Conservation (phyloP, 2,797 vertebrate genomes). For the Scomberomorus guttatus region DNA sequence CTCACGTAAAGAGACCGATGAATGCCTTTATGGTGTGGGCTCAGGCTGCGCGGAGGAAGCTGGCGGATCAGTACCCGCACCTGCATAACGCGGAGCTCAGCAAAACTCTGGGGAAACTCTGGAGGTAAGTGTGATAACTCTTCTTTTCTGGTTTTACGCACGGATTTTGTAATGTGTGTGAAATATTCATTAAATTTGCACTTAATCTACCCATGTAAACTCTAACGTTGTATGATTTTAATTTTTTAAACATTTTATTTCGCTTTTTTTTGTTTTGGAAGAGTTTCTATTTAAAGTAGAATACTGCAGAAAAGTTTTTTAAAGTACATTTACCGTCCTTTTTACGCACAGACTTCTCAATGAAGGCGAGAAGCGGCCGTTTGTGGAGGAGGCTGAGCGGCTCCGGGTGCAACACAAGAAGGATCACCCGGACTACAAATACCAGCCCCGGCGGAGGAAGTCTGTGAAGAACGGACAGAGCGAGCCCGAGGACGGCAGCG, state of each 20-base stretch:
- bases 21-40: conserved; percentile 96
- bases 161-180: conserved; percentile 40
- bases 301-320: not conserved
- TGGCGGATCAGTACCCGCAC: conserved; percentile 96
- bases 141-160: conserved; percentile 20
- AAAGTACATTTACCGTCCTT: not conserved
- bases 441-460: conserved; percentile 95
- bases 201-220: not conserved
- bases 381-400: conserved; percentile 96
- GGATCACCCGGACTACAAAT: conserved; percentile 97
- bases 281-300: not conserved
- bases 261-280: not conserved
- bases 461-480: conserved; percentile 95
- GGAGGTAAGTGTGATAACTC: conserved; percentile 87
- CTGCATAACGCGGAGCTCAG: conserved; percentile 98
- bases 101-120: conserved; percentile 97
- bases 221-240: not conserved
- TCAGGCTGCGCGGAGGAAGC: conserved; percentile 94
- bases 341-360: conserved; percentile 89
- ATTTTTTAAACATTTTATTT: not conserved
- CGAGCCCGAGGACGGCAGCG: conserved; percentile 91
- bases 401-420: conserved; percentile 98
- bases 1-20: conserved; percentile 95
- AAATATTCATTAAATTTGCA: not conserved
- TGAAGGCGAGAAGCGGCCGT: conserved; percentile 95